These are phyloP conservation scores for Edolisoma coerulescens DNA, from an alignment of 2,113 vertebrate genomes.

Conservation along the genomic window DNA sequence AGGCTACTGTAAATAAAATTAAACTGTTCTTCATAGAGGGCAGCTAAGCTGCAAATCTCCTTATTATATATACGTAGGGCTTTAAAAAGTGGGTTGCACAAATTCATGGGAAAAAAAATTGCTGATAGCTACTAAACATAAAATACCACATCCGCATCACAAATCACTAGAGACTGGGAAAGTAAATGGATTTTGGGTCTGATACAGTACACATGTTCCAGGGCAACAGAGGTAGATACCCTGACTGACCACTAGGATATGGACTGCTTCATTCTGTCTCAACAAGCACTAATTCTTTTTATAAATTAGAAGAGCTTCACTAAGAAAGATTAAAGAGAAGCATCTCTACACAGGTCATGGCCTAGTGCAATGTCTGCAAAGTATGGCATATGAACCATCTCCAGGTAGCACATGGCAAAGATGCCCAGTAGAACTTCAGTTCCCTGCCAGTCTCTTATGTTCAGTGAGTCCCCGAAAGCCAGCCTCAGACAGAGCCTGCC, in stretches of 20 bases:
- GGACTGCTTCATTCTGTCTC: background rate
- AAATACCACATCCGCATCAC: background rate
- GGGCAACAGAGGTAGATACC: background rate
- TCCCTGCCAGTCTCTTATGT: background rate
- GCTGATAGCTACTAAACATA: background rate
- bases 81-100: background rate
- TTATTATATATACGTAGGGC: background rate
- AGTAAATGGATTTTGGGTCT: background rate
- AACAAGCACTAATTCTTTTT: background rate
- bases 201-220: background rate
- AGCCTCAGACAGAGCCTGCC: background rate
- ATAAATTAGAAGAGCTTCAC: background rate
- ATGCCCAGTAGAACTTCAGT: background rate
- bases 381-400: background rate
- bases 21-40: background rate
- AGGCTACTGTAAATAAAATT: background rate
- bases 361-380: background rate
- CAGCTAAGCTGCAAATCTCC: background rate
- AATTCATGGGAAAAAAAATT: background rate
- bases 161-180: background rate
- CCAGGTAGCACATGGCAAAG: background rate
- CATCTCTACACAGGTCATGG: background rate
- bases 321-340: background rate
- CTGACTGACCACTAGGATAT: background rate
- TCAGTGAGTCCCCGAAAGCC: background rate